These are phyloP conservation scores for Coranthus polyacanthus DNA, from an alignment of 2,797 vertebrate genomes.

Conservation along the genomic window DNA sequence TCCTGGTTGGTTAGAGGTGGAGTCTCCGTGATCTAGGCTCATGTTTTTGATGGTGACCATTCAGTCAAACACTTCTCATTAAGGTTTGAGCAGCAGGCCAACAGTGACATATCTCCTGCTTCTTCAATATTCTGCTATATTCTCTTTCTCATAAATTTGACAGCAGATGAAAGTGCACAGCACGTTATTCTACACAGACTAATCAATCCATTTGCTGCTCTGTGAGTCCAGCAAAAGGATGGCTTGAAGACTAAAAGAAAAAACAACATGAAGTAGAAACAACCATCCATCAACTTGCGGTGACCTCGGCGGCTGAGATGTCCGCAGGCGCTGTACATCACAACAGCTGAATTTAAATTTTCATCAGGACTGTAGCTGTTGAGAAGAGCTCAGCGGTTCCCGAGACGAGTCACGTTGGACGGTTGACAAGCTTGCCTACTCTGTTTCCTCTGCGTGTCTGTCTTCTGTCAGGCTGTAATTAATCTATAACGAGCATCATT, in stretches of 20 bases:
- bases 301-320: slow-evolving; percentile 34
- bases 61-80: slow-evolving; percentile 1
- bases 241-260: slow-evolving; percentile 16
- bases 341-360: slow-evolving; percentile 19
- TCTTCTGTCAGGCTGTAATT: slow-evolving; percentile 68
- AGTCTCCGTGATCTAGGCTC: too few relatives aligned
- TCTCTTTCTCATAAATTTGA: slow-evolving; percentile 22
- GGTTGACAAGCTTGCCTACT: slow-evolving; percentile 40
- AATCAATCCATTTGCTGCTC: slow-evolving; percentile 54
- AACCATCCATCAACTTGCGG: slow-evolving; percentile 28
- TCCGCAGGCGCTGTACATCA: slow-evolving; percentile 10
- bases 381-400: slow-evolving; percentile 27
- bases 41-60: neutral
- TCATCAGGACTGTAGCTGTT: slow-evolving; percentile 8
- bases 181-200: slow-evolving; percentile 23
- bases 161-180: slow-evolving; percentile 24
- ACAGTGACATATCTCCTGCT: slow-evolving; percentile 17
- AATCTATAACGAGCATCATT: slow-evolving; percentile 59
- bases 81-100: slow-evolving; percentile 4
- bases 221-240: slow-evolving; percentile 60
- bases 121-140: slow-evolving; percentile 12
- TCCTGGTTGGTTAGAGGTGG: slow-evolving; percentile 19
- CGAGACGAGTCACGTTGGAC: slow-evolving; percentile 23
- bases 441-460: slow-evolving; percentile 44
- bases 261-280: slow-evolving; percentile 23